Conservation (phyloP, 2,113 vertebrate genomes). For the Pungitius pungitius region DNA sequence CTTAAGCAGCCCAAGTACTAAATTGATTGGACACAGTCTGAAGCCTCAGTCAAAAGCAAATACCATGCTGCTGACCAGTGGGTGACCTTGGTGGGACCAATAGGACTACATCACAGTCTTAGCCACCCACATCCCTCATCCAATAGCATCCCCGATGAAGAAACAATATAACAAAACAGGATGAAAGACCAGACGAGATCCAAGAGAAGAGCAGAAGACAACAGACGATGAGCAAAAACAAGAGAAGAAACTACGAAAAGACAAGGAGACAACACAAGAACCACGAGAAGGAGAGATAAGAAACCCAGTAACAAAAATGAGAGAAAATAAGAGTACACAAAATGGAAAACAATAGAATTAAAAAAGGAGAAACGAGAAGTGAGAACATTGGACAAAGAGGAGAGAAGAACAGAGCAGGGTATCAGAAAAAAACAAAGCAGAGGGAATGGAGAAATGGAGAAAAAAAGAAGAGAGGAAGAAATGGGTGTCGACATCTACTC, state of each 20-base stretch:
- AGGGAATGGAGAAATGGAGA: neutral
- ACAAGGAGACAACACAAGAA: neutral
- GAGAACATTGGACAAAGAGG: neutral
- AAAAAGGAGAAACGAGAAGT: neutral
- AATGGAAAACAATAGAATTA: neutral
- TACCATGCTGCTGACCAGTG: constrained; percentile 60
- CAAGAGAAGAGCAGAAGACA: neutral
- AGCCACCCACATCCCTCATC: constrained; percentile 42
- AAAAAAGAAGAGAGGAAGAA: constrained; percentile 22
- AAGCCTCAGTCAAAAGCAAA: constrained; percentile 60
- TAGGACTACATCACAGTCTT: constrained; percentile 61
- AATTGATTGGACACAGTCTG: constrained; percentile 76
- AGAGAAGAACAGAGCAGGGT: no score
- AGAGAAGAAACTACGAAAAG: neutral
- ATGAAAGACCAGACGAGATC: neutral
- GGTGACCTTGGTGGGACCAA: constrained; percentile 66
- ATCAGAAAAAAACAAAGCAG: no score
- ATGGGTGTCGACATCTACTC: constrained; percentile 51
- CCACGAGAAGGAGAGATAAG: neutral
- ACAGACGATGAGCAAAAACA: neutral
- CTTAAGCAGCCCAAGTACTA: constrained; percentile 57
- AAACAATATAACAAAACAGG: neutral
- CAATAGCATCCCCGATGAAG: constrained; percentile 27
- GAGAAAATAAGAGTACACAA: neutral
- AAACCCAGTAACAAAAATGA: neutral